These are phyloP conservation scores for Madoqua kirkii DNA, from an alignment of 2,113 vertebrate genomes.

Conservation along the genomic window DNA sequence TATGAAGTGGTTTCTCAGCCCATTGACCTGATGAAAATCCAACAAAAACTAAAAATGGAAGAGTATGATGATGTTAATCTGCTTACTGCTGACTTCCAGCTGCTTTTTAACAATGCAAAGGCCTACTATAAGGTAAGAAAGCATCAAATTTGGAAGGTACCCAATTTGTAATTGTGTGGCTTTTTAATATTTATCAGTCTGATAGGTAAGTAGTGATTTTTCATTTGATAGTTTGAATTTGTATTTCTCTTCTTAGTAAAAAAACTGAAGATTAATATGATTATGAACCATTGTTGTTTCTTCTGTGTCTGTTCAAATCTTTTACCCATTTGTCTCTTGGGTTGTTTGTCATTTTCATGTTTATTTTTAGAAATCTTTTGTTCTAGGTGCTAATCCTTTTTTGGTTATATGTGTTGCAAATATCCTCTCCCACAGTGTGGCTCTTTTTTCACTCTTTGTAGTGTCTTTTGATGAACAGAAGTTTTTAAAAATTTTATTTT, in stretches of 20 bases:
- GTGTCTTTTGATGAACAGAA: neutral
- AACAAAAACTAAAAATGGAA: constrained; percentile 99
- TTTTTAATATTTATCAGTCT: neutral
- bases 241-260: neutral
- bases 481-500: neutral
- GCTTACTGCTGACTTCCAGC: constrained; percentile 94
- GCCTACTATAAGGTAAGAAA: constrained; percentile 94
- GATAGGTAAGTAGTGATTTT: neutral
- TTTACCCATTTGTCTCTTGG: neutral
- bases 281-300: neutral
- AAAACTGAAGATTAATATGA: neutral
- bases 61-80: constrained; percentile 97
- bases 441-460: neutral
- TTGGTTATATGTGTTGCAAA: neutral
- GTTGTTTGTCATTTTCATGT: neutral
- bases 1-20: constrained; percentile 98
- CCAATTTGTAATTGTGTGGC: neutral
- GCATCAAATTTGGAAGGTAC: neutral
- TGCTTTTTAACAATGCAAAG: constrained; percentile 97
- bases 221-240: neutral
- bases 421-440: neutral
- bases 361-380: constrained; percentile 22
- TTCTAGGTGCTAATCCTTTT: neutral
- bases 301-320: neutral
- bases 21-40: constrained; percentile 99